Evolutionary conservation across 2,888 invertebrate species (phyloP), one percentile per base, ranked within the genome.

Genomic region (Agrotis exclamationis): DNA sequence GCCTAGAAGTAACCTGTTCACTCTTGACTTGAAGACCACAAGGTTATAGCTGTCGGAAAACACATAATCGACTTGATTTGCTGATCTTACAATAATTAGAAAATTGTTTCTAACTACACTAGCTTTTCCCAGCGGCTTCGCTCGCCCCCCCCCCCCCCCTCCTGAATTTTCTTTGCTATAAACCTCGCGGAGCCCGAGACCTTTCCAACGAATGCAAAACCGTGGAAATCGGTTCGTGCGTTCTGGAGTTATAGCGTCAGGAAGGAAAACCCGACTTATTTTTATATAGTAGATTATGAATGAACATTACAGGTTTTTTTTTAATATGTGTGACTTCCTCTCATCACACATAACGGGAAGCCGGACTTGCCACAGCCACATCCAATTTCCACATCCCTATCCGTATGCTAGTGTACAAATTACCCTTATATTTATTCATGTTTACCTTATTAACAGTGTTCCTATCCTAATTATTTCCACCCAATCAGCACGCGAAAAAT

Each of bases 391-490:
- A 75, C 48, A 56, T 75, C 22, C 13, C n/a, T 48, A 33, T 48
- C 16, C 44, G n/a, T 56, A 20, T 39, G 18, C 33, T 20, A 45
- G 33, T 56, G 16, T n/a, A 54, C 44, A 62, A 57, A 74, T 56
- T 56, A 39, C 22, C 50, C n/a, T 51, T 24, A 65, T 53, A 65
- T 59, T 63, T 66, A 80, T 81, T 81, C 63, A 81, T 76, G 11
- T 33, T 16, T 20, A 53, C 20, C 20, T 22, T 53, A 64, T 48
- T 50, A 64, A 20, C 39, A n/a, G 47, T 62, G 60, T 74, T 70
- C 66, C 68, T 67, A 62, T 58, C 44, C 56, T 73, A 78, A 66
- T 82, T 66, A 74, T 59, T 79, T 82, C 66, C 78, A 74, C 50
- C 13, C 62, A 24, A 69, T 68, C 44, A 28, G 44, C 75, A 82